Base-by-base conservation (phyloP, 2,113 vertebrate genomes). In the Leuciscus idus region DNA sequence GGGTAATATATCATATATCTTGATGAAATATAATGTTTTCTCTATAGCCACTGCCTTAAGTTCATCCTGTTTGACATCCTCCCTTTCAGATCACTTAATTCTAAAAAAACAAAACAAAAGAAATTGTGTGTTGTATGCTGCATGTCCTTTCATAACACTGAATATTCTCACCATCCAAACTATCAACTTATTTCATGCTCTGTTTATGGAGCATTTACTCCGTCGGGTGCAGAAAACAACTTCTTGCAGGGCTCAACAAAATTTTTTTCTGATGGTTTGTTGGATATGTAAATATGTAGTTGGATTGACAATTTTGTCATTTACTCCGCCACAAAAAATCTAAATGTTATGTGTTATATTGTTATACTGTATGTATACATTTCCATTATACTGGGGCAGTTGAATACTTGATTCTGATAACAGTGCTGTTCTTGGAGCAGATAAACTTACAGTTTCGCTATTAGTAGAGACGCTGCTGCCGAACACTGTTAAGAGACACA, bases 1-100 rank as follows among this genome's bases (percentile, higher is more conserved):
- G 55, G 52, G 17, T 52, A 33, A 61, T 50, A 13, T 26, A 36
- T 87, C 55, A 12, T 11, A 57, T 52, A 83, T 33, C 17, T n/a
- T 12, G 66, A 26, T 83, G 66, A 17, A 72, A 83, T 83, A 39
- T 33, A 64, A 55, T 55, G 28, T 83, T 83, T 50, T 55, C 11
- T 21, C 19, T 13, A 70, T 13, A 70, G 17, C 28, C 50, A 15
- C 59, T 62, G 33, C 33, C 52, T 57, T 43, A 62, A 39, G 57
- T 81, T 81, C 61, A 23, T 13, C 48, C 33, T 36, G 57, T 80
- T 70, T 52, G 81, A 83, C 26, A 62, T 36, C 26, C 28, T 52
- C n/a, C 17, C 10, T 59, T 39, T 39, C 4, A 55, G 28, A 78
- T 33, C 9, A 61, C 21, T 23, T 15, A n/a, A 59, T 57, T 68